phyloP scores from a whole-genome alignment of 2,113 vertebrate genomes.

The Megaleporinus macrocephalus region DNA sequence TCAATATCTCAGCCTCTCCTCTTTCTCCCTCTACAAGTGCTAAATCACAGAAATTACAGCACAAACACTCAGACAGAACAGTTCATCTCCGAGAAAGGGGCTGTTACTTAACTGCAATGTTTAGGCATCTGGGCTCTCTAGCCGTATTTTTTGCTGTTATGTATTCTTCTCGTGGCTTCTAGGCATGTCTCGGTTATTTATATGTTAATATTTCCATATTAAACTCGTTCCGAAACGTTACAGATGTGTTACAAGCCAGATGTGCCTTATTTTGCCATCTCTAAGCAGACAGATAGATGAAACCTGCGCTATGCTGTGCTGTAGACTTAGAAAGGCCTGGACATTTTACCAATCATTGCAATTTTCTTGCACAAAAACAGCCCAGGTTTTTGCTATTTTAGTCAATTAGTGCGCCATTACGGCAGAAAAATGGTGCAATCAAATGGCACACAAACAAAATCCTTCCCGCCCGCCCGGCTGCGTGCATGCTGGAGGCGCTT shows the following conservation, averaged over 20 bases:
- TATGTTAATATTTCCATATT: conserved; percentile 1
- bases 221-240: conserved; percentile 7
- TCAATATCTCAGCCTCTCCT: conserved; percentile 30
- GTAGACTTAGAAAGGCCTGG: not conserved
- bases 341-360: not conserved
- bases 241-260: not conserved
- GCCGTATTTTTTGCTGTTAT: not conserved
- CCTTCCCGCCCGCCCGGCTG: not conserved
- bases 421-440: conserved; percentile 2
- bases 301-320: not conserved
- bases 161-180: not conserved
- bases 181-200: not conserved
- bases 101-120: not conserved
- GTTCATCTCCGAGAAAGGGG: conserved; percentile 9
- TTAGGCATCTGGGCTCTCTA: not conserved
- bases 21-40: conserved; percentile 11
- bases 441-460: conserved; percentile 1
- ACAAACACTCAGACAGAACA: conserved; percentile 8
- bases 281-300: not conserved
- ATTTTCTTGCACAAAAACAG: not conserved
- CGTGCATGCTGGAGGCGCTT: not conserved
- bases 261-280: not conserved
- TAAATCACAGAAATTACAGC: conserved; percentile 29
- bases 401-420: not conserved
- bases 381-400: conserved; percentile 9